Evolutionary conservation across 64 coral and sea anemone species (phyloP).

Genomic region (Dendrophyllia cribrosa): DNA sequence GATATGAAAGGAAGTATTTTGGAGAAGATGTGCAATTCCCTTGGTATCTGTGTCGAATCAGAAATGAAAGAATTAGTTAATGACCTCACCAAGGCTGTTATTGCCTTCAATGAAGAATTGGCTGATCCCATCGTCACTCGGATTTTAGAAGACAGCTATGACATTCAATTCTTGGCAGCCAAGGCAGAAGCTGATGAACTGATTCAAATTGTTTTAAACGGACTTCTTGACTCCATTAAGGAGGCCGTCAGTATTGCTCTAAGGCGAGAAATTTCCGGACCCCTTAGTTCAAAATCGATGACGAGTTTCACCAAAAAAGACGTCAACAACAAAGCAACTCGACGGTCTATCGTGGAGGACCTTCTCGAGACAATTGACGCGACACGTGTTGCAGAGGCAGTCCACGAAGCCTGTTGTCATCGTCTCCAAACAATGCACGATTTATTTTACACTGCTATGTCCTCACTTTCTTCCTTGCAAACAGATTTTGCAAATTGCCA

Average conservation of each 20-base stretch:
- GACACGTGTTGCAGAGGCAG: constrained; percentile 8
- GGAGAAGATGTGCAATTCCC: constrained; percentile 46
- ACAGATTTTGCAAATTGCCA: not conserved
- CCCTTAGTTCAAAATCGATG: not conserved
- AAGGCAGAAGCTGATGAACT: constrained; percentile 12
- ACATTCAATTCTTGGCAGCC: not conserved
- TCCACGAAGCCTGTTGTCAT: constrained; percentile 4
- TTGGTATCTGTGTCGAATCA: constrained; percentile 3
- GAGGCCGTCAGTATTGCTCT: constrained; percentile 12
- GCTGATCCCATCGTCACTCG: constrained; percentile 2
- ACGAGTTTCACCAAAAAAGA: not conserved
- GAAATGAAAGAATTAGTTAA: not conserved
- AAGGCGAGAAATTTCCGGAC: constrained; percentile 1
- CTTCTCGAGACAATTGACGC: constrained; percentile 6
- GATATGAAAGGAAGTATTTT: constrained; percentile 62
- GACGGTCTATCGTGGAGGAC: not conserved
- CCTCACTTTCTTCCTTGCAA: not conserved
- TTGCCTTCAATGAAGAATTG: constrained; percentile 16
- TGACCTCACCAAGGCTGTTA: constrained; percentile 4
- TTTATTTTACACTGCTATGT: not conserved
- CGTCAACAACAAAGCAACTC: not conserved
- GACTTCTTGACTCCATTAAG: constrained; percentile 28
- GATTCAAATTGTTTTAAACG: constrained; percentile 1
- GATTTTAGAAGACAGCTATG: constrained; percentile 43
- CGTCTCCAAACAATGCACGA: not conserved